Evolutionary conservation across 2,113 vertebrate genomes (phyloP).

Genomic region (Pardalotus punctatus): DNA sequence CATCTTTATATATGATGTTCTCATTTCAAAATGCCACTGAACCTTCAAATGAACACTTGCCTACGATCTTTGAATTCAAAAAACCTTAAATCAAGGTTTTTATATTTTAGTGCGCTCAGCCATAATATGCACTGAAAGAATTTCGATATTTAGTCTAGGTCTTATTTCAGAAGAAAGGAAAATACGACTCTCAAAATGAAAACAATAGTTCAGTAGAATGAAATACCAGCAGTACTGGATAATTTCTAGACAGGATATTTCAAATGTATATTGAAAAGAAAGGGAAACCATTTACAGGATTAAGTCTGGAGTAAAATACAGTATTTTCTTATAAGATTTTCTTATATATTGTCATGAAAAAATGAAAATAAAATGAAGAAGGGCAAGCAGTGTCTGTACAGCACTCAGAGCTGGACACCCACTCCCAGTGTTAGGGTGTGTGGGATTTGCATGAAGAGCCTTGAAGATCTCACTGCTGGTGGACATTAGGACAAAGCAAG

Average conservation of each 20-base stretch:
- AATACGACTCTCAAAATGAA: not conserved
- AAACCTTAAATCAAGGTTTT: slow-evolving; percentile 78
- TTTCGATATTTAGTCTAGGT: slow-evolving; percentile 43
- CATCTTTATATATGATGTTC: slow-evolving; percentile 86
- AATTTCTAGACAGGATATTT: slow-evolving; percentile 1
- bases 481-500: not conserved
- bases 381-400: not conserved
- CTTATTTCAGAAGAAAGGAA: slow-evolving; percentile 43
- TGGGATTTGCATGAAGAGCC: not conserved
- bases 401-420: not conserved
- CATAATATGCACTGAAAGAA: slow-evolving; percentile 49
- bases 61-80: slow-evolving; percentile 82
- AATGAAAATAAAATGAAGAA: not conserved
- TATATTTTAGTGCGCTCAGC: slow-evolving; percentile 76
- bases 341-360: not conserved
- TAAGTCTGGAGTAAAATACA: not conserved
- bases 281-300: not conserved
- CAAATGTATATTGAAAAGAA: not conserved
- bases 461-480: not conserved
- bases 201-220: slow-evolving; percentile 9
- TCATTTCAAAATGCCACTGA: slow-evolving; percentile 84
- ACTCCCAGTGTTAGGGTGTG: fast-evolving
- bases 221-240: not conserved
- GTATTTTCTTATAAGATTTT: not conserved
- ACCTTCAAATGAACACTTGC: slow-evolving; percentile 83